Percentiles rank a stretch among this genome's conserved stretches.
phyloP scores from a whole-genome alignment of 2,888 invertebrate genomes.

The Synanthedon andrenaeformis region DNA sequence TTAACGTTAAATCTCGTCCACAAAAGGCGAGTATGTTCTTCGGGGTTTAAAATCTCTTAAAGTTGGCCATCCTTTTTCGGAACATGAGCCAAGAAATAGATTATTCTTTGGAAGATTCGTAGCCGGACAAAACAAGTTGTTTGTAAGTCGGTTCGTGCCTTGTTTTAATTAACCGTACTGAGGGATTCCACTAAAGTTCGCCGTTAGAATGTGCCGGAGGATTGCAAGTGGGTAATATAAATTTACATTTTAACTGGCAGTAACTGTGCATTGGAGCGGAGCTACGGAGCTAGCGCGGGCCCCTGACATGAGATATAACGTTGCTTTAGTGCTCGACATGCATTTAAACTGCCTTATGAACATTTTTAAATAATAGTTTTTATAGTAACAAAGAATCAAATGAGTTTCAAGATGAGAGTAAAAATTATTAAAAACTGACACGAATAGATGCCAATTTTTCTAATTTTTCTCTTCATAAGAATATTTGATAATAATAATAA shows the following conservation, averaged over 20 bases:
- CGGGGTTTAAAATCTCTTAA: too few species aligned
- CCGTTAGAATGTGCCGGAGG: background rate
- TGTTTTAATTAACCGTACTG: conserved; percentile 22
- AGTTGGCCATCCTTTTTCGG: too few species aligned
- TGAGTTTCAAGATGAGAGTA: background rate
- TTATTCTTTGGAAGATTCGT: too few species aligned
- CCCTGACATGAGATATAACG: conserved; percentile 20
- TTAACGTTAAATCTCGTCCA: too few species aligned
- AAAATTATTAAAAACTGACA: too few species aligned
- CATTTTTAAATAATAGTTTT: conserved; percentile 15
- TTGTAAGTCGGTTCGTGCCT: conserved; percentile 6
- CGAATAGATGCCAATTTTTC: too few species aligned
- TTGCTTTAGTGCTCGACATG: conserved; percentile 22
- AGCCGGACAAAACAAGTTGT: background rate
- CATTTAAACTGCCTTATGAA: conserved; percentile 40
- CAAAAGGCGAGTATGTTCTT: too few species aligned
- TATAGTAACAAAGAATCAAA: background rate
- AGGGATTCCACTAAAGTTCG: conserved; percentile 13
- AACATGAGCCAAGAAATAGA: too few species aligned
- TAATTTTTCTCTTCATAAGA: too few species aligned
- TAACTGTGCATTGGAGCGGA: conserved; percentile 28
- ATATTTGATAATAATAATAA: too few species aligned
- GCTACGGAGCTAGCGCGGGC: conserved; percentile 8
- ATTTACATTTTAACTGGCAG: conserved; percentile 36
- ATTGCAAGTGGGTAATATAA: conserved; percentile 17